phyloP scores from a whole-genome alignment of 2,888 invertebrate genomes.

The Tortrix viridana region DNA sequence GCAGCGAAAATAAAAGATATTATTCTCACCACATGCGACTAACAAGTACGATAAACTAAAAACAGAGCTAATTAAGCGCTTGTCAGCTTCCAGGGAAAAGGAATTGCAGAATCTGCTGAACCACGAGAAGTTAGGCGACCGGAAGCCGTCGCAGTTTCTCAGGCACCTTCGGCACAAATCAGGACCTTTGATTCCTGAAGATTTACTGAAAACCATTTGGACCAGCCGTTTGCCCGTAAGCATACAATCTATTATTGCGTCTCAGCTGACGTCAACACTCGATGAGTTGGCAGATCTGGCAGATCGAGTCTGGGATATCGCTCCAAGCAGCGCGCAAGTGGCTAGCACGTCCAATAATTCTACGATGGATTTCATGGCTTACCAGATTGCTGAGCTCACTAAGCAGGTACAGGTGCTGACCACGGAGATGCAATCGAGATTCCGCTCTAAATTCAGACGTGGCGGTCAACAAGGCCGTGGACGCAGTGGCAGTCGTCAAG shows the following conservation, averaged over 20 bases:
- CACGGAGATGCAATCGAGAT: background rate
- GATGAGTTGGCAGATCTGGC: too few relatives aligned
- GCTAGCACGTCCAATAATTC: background rate
- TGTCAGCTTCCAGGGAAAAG: background rate
- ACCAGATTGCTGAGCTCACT: background rate
- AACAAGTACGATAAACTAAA: background rate
- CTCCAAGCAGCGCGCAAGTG: background rate
- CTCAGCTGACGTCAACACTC: too few relatives aligned
- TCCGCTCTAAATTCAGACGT: background rate
- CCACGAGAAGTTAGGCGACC: background rate
- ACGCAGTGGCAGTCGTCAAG: background rate
- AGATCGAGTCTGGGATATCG: background rate
- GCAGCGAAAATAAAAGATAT: slow-evolving; percentile 6
- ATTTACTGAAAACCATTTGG: too few relatives aligned
- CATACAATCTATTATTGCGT: too few relatives aligned
- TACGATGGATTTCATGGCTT: background rate
- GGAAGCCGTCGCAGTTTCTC: background rate
- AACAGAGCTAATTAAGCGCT: background rate
- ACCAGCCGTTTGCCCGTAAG: too few relatives aligned
- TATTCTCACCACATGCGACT: background rate
- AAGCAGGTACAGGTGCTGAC: background rate
- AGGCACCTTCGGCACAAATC: background rate
- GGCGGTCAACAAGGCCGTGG: background rate
- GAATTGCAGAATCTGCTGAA: background rate
- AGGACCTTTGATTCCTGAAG: background rate